Evolutionary conservation across 2,113 vertebrate genomes (phyloP).

Genomic region (Corynorhinus townsendii): DNA sequence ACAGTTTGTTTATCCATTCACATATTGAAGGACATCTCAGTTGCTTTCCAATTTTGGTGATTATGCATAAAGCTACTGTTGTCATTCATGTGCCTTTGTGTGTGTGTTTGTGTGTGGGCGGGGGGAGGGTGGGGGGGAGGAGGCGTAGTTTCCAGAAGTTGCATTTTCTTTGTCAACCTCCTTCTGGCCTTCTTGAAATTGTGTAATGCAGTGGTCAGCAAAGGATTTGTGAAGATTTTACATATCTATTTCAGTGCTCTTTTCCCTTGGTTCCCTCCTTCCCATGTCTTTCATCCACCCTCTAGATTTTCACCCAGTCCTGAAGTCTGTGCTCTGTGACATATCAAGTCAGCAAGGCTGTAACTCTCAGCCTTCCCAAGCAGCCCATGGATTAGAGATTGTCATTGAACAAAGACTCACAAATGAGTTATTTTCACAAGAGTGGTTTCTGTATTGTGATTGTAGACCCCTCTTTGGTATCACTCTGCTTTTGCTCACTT

Average conservation of each 20-base stretch:
- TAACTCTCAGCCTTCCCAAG: not conserved
- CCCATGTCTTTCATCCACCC: not conserved
- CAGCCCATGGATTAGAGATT: not conserved
- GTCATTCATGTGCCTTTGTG: not conserved
- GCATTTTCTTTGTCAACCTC: not conserved
- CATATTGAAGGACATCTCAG: not conserved
- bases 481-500: not conserved
- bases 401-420: not conserved
- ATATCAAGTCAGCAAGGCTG: not conserved
- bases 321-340: not conserved
- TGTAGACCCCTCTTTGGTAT: not conserved
- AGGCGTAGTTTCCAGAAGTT: not conserved
- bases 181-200: not conserved
- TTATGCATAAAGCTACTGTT: not conserved
- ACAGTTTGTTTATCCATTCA: not conserved
- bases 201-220: not conserved
- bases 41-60: not conserved
- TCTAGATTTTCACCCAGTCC: not conserved
- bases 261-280: not conserved
- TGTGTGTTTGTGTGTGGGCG: not conserved
- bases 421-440: not conserved
- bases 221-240: not conserved
- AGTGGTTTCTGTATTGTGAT: not conserved
- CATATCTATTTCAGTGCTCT: not conserved
- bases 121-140: too few species aligned